Evolutionary conservation across 2,888 invertebrate species (phyloP).

Genomic region (Trichacis sp.): DNA sequence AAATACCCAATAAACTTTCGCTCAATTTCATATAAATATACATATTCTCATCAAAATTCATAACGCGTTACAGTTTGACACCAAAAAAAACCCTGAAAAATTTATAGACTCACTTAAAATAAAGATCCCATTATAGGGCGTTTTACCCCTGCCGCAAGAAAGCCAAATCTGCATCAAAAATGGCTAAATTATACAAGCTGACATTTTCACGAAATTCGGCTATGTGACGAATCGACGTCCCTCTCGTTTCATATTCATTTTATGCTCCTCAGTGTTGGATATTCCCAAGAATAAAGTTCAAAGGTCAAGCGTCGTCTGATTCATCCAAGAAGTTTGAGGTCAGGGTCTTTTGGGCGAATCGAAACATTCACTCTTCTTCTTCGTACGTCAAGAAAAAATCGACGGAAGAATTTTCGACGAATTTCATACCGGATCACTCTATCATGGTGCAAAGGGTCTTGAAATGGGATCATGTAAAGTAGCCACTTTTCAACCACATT

Average conservation of each 20-base stretch:
- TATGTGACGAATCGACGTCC: background rate
- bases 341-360: slow-evolving; percentile 25
- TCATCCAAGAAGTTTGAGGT: slow-evolving; percentile 17
- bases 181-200: background rate
- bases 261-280: background rate
- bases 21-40: too few relatives aligned
- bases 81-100: too few relatives aligned
- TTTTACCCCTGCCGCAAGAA: background rate
- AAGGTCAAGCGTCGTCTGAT: slow-evolving; percentile 23
- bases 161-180: background rate
- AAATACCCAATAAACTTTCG: too few relatives aligned
- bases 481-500: slow-evolving; percentile 33
- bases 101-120: too few relatives aligned
- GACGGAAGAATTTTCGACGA: slow-evolving; percentile 23
- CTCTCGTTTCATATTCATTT: slow-evolving; percentile 8
- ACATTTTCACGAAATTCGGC: background rate
- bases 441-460: slow-evolving; percentile 26
- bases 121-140: too few relatives aligned
- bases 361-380: slow-evolving; percentile 28
- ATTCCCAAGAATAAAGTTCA: slow-evolving; percentile 30
- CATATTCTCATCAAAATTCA: too few relatives aligned
- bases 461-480: slow-evolving; percentile 38
- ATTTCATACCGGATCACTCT: slow-evolving; percentile 36
- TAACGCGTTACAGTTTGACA: too few relatives aligned
- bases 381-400: background rate